phyloP scores from a whole-genome alignment of 2,113 vertebrate species.

The Setophaga kirtlandii region DNA sequence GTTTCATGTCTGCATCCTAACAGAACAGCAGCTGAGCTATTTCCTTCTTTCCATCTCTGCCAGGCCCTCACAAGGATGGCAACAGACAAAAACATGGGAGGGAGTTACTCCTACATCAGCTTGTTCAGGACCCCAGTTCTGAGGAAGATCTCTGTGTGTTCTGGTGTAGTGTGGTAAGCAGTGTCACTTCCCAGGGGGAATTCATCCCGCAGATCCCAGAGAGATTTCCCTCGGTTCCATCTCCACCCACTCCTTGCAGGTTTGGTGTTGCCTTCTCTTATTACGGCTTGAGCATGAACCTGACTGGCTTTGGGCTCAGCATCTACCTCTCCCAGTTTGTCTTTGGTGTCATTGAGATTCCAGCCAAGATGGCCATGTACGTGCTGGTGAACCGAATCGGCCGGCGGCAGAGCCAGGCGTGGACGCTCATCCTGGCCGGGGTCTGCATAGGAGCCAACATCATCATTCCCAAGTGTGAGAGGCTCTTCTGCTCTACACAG shows the following conservation, averaged over 20 bases:
- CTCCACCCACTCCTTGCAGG: conserved; percentile 56
- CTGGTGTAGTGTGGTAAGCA: conserved; percentile 40
- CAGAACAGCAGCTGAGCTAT: not conserved
- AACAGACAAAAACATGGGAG: not conserved
- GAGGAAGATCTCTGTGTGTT: conserved; percentile 49
- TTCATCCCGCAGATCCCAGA: not conserved
- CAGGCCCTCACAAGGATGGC: conserved; percentile 41
- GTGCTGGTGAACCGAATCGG: conserved; percentile 73
- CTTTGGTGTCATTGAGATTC: conserved; percentile 79
- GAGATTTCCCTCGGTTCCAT: not conserved
- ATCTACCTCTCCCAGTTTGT: conserved; percentile 85
- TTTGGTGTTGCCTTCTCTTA: conserved; percentile 87
- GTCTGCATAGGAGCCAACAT: conserved; percentile 72
- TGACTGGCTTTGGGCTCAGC: conserved; percentile 80
- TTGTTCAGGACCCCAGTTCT: conserved; percentile 58
- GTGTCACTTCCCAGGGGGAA: not conserved
- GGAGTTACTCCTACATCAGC: conserved; percentile 47
- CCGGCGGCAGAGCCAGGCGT: conserved; percentile 75
- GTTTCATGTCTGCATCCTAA: not conserved
- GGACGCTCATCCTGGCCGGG: conserved; percentile 74
- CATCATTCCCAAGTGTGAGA: conserved; percentile 73
- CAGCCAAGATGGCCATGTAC: conserved; percentile 80
- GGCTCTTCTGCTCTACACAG: not conserved
- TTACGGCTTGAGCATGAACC: conserved; percentile 83
- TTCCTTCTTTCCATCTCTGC: not conserved